These are phyloP conservation scores for Calidris pugnax DNA, from an alignment of 2,113 vertebrate species.

Conservation along the genomic window DNA sequence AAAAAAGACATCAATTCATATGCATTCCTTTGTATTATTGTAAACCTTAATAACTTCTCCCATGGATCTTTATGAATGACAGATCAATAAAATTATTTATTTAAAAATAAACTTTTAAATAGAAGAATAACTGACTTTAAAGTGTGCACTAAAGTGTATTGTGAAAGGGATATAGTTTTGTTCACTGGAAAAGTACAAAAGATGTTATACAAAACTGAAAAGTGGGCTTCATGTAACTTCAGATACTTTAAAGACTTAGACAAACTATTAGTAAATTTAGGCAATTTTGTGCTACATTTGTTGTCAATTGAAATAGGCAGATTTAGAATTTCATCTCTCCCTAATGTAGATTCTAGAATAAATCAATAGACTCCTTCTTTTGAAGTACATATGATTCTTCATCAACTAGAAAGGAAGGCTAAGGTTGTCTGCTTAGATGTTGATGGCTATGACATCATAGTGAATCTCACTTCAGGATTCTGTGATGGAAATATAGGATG, in stretches of 20 bases:
- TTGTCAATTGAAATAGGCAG: neutral
- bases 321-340: neutral
- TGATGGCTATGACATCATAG: neutral
- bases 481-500: neutral
- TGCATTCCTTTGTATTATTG: neutral
- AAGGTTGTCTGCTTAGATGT: neutral
- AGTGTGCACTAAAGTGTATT: neutral
- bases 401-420: neutral
- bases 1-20: neutral
- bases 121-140: neutral
- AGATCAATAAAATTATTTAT: neutral
- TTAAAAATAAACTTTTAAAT: neutral
- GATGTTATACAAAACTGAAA: neutral
- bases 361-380: neutral
- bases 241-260: neutral
- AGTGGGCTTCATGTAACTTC: neutral
- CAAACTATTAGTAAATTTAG: neutral
- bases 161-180: neutral
- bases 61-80: neutral
- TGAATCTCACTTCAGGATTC: neutral
- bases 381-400: neutral
- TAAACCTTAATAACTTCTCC: neutral
- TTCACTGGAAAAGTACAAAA: neutral
- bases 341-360: neutral
- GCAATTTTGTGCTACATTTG: neutral